Evolutionary conservation across 92 coral and sea anemone species (phyloP).

Genomic region (Actinostola sp.): DNA sequence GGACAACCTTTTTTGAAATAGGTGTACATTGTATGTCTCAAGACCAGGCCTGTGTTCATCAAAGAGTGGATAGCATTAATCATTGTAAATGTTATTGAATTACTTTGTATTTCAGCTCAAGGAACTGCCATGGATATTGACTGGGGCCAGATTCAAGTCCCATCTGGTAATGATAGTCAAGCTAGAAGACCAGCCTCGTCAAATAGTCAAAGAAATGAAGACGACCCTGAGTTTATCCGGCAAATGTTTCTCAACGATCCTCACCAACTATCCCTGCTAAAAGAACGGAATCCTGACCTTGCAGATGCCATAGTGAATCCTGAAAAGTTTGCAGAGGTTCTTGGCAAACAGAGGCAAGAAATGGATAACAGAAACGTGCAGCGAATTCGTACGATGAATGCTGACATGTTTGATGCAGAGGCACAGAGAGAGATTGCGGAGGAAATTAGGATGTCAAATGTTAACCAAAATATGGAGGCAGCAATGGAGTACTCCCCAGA

Average conservation of each 20-base stretch:
- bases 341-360: conserved; percentile 78
- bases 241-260: conserved; percentile 87
- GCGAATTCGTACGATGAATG: conserved; percentile 89
- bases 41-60: too few relatives aligned
- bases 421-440: conserved; percentile 97
- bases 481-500: conserved; percentile 98
- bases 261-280: conserved; percentile 82
- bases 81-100: too few relatives aligned
- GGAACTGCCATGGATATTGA: conserved; percentile 52
- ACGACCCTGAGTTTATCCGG: conserved; percentile 81
- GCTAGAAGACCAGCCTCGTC: conserved; percentile 20
- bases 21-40: too few relatives aligned
- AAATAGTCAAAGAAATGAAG: conserved; percentile 43
- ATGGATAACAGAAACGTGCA: conserved; percentile 81
- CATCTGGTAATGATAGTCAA: conserved; percentile 16
- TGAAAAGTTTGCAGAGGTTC: conserved; percentile 69
- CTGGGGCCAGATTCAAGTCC: conserved; percentile 84
- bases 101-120: conserved; percentile 16
- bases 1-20: too few relatives aligned
- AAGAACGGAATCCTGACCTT: conserved; percentile 92
- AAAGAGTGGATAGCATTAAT: too few relatives aligned
- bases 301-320: conserved; percentile 88
- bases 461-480: conserved; percentile 95
- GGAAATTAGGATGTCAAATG: conserved; percentile 89
- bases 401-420: conserved; percentile 88